phyloP scores from a whole-genome alignment of 2,797 vertebrate genomes.

The Eutrigla gurnardus region DNA sequence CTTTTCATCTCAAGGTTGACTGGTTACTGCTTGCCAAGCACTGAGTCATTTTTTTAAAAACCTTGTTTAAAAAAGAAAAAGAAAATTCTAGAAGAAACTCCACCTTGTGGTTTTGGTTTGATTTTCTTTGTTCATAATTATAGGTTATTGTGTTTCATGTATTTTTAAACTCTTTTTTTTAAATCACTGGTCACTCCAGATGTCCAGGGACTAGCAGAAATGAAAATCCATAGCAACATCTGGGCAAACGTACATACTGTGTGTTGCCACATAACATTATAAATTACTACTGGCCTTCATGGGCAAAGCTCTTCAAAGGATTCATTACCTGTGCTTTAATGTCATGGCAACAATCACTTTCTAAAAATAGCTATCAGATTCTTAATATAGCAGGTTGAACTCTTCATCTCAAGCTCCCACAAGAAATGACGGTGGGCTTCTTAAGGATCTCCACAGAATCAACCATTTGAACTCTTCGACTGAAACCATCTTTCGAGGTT shows the following conservation, averaged over 20 bases:
- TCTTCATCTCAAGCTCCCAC: not conserved
- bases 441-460: not conserved
- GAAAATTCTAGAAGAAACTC: not conserved
- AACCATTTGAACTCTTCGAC: not conserved
- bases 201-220: not conserved
- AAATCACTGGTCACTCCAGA: not conserved
- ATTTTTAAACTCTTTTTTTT: not conserved
- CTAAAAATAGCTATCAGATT: not conserved
- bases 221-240: not conserved
- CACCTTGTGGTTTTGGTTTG: not conserved
- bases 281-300: not conserved
- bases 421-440: not conserved
- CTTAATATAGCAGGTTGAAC: not conserved
- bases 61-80: conserved; percentile 12
- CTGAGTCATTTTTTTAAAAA: conserved; percentile 7
- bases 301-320: not conserved
- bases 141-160: not conserved
- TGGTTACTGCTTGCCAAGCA: conserved; percentile 22
- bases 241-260: not conserved
- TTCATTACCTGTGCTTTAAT: conserved; percentile 1
- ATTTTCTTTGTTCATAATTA: not conserved
- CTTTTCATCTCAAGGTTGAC: conserved; percentile 37
- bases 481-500: not conserved
- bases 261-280: not conserved
- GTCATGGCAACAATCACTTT: not conserved